Base-by-base conservation (phyloP, 92 coral and sea anemone species). In the Bergia sp. region DNA sequence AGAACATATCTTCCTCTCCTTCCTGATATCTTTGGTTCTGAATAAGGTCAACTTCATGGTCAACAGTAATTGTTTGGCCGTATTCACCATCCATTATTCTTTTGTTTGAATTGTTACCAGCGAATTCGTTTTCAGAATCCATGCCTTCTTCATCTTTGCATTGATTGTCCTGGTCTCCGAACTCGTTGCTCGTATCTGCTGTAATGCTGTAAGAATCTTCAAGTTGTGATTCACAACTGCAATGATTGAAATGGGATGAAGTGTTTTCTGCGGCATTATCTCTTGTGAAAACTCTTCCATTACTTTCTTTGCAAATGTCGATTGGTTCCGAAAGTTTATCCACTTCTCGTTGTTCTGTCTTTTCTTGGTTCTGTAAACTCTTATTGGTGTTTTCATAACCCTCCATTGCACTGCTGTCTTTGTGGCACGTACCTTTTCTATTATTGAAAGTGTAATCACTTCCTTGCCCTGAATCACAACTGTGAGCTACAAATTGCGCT, bases 1-100 rank as follows among this genome's bases (percentile, higher is more conserved):
- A 55, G 42, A 49, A 80, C 84, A 80, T 80, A 50, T 91, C 91
- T 76, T 88, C 93, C 5, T 91, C 91, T 6, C 91, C 89, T 42
- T 75, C 80, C 13, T 81, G 84, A 65, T 80, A 83, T 66, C 93
- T 88, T 64, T 91, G 93, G 73, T 73, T 7, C 41, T 82, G 91
- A 80, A 88, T 75, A n/a, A 88, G 74, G 42, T 82, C 91, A 39
- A 78, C 92, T 42, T 90, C 92, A 2, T 90, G 50, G 18, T 88
- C 93, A 81, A 82, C 20, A 6, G 11, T 45, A 21, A 88, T 91
- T 9, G 89, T 91, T 40, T 88, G 85, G 29, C 69, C 90, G 37
- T 66, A 42, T 41, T 42, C 76, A 1, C 16, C 41, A 66, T n/a
- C 42, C 18, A 29, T 10, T 10, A 8, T 83, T 58, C 7, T 7